These are phyloP conservation scores for Entomobrya multifasciata DNA, from an alignment of 2,888 invertebrate species.

Conservation along the genomic window DNA sequence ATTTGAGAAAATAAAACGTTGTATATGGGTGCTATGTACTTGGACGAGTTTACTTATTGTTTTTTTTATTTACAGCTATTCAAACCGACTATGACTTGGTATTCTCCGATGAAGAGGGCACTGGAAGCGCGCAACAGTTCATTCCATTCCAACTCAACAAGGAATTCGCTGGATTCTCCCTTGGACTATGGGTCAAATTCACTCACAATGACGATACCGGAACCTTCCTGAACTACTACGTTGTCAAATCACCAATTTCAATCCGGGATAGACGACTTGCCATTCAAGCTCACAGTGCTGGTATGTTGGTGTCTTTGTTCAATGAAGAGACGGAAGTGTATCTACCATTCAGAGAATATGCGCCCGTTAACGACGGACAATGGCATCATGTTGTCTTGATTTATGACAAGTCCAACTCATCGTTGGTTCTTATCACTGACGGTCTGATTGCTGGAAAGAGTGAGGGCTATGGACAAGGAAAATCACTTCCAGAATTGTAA, in stretches of 20 bases:
- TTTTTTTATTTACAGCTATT: constrained; percentile 86
- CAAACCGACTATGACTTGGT: constrained; percentile 98
- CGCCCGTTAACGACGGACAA: constrained; percentile 96
- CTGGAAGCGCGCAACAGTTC: constrained; percentile 95
- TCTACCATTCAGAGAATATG: constrained; percentile 93
- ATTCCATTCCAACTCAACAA: constrained; percentile 90
- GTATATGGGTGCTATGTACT: not conserved
- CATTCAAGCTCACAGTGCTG: constrained; percentile 94
- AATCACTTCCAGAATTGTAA: constrained; percentile 91
- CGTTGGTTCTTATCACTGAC: constrained; percentile 95
- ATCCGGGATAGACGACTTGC: constrained; percentile 86
- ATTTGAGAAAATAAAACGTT: too few species aligned
- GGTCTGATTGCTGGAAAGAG: constrained; percentile 96
- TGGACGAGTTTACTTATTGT: constrained; percentile 46
- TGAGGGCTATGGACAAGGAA: constrained; percentile 92
- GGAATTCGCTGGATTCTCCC: constrained; percentile 80
- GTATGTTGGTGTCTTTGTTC: constrained; percentile 95
- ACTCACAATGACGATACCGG: constrained; percentile 95
- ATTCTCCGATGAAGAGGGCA: constrained; percentile 92
- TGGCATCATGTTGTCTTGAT: constrained; percentile 98
- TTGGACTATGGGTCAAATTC: constrained; percentile 98
- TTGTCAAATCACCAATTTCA: constrained; percentile 85
- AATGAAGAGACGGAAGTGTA: constrained; percentile 93
- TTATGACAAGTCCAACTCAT: constrained; percentile 95
- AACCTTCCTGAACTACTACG: constrained; percentile 95